A percentile compares a stretch with the other conserved stretches of the same genome.
Evolutionary conservation across 2,797 vertebrate species (phyloP).

Genomic region (Etheostoma nigrum): DNA sequence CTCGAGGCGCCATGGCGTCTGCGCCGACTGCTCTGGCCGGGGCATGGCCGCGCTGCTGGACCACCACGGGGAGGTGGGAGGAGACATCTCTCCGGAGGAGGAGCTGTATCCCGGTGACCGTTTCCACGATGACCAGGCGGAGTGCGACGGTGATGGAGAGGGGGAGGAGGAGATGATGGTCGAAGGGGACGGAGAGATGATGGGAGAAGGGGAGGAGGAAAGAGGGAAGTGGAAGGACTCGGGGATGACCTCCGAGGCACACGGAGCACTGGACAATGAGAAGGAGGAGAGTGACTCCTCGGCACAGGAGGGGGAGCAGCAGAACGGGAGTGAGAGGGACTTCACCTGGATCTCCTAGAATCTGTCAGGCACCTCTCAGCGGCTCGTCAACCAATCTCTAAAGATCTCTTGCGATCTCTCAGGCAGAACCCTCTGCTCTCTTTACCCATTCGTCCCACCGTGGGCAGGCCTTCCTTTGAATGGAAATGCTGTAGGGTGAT

Average conservation of each 20-base stretch:
- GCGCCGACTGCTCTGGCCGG: conserved; percentile 92
- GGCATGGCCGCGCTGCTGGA: conserved; percentile 88
- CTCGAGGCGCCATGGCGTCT: conserved; percentile 95
- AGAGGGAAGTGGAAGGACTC: conserved; percentile 94
- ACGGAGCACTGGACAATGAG: conserved; percentile 89
- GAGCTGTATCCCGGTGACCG: conserved; percentile 90
- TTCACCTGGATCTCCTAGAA: conserved; percentile 97
- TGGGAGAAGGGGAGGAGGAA: conserved; percentile 88
- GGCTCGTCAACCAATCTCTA: conserved; percentile 66
- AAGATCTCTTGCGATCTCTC: conserved; percentile 74
- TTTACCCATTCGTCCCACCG: conserved; percentile 70
- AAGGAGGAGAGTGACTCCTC: conserved; percentile 94
- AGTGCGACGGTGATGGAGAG: conserved; percentile 88
- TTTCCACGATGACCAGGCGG: conserved; percentile 81
- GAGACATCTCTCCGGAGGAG: conserved; percentile 90
- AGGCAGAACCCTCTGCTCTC: conserved; percentile 73
- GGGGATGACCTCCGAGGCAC: conserved; percentile 86
- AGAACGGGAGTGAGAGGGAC: conserved; percentile 91
- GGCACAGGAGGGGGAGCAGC: conserved; percentile 88
- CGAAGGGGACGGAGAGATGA: conserved; percentile 89
- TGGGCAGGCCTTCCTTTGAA: conserved; percentile 73
- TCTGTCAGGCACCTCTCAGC: conserved; percentile 28
- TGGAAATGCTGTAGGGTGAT: conserved; percentile 73
- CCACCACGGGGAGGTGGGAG: conserved; percentile 87
- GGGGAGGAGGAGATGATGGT: conserved; percentile 91